Percentiles rank a stretch among this genome's conserved stretches.
Evolutionary conservation across 2,888 invertebrate species (phyloP).

Genomic region (Strigamia crassipes): DNA sequence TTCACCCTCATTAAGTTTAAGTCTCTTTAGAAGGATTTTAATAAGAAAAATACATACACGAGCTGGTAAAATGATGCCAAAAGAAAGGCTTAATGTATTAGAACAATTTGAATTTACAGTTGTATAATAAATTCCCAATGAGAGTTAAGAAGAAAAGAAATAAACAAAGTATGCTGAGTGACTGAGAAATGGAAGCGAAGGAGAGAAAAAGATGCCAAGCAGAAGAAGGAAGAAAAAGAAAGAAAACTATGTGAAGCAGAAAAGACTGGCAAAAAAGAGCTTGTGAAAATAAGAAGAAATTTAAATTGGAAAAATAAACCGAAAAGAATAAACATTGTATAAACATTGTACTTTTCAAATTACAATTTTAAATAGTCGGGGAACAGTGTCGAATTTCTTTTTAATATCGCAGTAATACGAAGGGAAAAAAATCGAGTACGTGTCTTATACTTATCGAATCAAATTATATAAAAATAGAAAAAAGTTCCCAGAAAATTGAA

Average conservation of each 20-base stretch:
- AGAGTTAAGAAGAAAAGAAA: not conserved
- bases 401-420: not conserved
- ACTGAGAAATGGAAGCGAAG: not conserved
- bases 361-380: not conserved
- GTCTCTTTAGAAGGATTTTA: not conserved
- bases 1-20: conserved; percentile 1
- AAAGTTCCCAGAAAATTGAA: conserved; percentile 2
- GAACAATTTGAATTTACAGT: not conserved
- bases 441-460: not conserved
- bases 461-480: not conserved
- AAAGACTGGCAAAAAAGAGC: conserved; percentile 24
- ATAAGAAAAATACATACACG: not conserved
- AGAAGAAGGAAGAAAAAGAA: conserved; percentile 13
- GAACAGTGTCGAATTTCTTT: not conserved
- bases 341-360: conserved; percentile 13
- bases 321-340: not conserved
- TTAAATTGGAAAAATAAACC: conserved; percentile 19
- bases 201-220: conserved; percentile 1
- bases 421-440: not conserved
- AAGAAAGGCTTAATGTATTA: conserved; percentile 20
- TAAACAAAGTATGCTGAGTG: not conserved
- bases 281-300: conserved; percentile 19
- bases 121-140: not conserved
- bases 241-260: conserved; percentile 29
- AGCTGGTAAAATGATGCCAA: not conserved